Evolutionary conservation across 1,140 invertebrate genomes (phyloP), one percentile per base, ranked within the genome.

Genomic region (Schlechtendalia chinensis): DNA sequence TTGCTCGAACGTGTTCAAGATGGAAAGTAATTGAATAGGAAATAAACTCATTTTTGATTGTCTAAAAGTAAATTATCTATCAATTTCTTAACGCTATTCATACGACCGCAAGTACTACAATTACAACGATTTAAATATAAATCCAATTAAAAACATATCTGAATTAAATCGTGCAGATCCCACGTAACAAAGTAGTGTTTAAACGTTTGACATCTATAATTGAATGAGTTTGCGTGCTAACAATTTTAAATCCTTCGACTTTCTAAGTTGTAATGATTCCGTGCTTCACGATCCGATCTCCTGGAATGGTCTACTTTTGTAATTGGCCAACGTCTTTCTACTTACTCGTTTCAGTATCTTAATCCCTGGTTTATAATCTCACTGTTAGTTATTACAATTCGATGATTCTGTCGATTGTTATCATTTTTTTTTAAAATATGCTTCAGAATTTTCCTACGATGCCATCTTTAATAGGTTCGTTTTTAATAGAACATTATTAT

Each of bases 401-500:
- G 69, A 72, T 22, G 69, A 72, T 32, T 72, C 50, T 72, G 50
- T 72, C 54, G 69, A 54, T 54, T 72, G 47, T 72, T 72, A 29
- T 72, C 53, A 54, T 29, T 54, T 58, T 54, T 58, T 72, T 72
- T 22, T 72, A 53, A 71, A 29, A 29, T 63, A 32, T 63, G 27
- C 59, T 6, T 63, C 12, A 32, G 16, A 19, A 63, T 54, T 29
- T 54, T 72, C 12, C 50, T 53, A 54, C 29, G 27, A 16, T 61
- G 8, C 22, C 39, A 39, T 61, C 56, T 77, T 77, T 16, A 50
- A 22, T n/a, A n/a, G n/a, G n/a, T 61, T 79, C 75, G 22, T 61
- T 63, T n/a, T 79, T 63, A 59, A 77, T 50, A 50, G n/a, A 63
- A 47, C 58, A 79, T 63, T 61, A 58, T n/a, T n/a, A n/a, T 61